Base-by-base conservation (phyloP, 2,888 invertebrate species). In the Hyles lineata region DNA sequence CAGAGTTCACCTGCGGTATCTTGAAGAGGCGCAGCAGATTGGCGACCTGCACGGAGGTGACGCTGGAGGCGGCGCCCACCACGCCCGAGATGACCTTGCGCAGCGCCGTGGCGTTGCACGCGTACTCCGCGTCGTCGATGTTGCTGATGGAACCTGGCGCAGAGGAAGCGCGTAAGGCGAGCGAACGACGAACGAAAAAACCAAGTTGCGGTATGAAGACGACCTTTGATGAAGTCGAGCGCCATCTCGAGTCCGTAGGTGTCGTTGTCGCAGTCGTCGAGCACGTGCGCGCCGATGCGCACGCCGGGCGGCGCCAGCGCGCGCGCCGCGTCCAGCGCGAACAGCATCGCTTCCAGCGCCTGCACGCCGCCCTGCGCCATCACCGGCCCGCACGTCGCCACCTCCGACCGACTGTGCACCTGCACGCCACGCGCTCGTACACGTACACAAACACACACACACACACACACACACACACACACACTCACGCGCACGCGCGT, bases 31-130 rank as follows among this genome's bases (percentile, higher is more conserved):
- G 96, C 75, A 99, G 86, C 76, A 93, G 83, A 81, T 92, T 99
- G 76, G 99, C 99, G 76, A 99, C 99, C 95, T 99, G 99, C 84
- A 99, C 98, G 62, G 98, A 98, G 71, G 99, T 99, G 80, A 99
- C 98, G 84, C 98, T 98, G 76, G 98, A 98, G 4, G 93, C 92
- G 23, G 93, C 93, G 58, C 93, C 93, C 70, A 93, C 92, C 73
- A 93, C 93, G 29, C 93, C 78, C 1, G 76, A 78, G 70, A 80
- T 79, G 50, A 81, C 78, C 73, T 90, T 88, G 70, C 90, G 85
- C 73, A 88, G 87, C 15, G 88, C 88, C 0, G 97, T 97, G 86
- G 97, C 97, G 87, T 97, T 97, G 93, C 98, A 98, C 85, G 97
- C 96, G 89, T 97, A 96, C 89, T 98, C 97, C 9, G 97, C 97